A percentile compares a stretch with the other conserved stretches of the same genome.
phyloP scores from a whole-genome alignment of 2,888 invertebrate genomes.

The Amiota mariae region DNA sequence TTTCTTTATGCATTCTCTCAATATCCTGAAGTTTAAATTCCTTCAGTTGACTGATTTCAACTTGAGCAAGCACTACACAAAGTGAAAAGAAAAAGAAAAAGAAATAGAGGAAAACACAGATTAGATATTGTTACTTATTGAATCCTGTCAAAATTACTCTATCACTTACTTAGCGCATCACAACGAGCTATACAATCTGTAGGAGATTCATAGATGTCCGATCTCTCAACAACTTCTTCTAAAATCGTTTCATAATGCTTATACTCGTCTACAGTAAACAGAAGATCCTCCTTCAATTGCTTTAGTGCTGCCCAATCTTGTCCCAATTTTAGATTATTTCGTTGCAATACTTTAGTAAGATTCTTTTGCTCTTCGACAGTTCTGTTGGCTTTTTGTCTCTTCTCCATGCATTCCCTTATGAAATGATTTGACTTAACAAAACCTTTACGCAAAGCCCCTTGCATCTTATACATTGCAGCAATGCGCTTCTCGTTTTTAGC shows the following conservation, averaged over 20 bases:
- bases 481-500: constrained; percentile 61
- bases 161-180: constrained; percentile 71
- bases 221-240: constrained; percentile 67
- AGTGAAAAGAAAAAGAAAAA: not conserved
- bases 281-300: constrained; percentile 66
- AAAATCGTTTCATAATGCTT: constrained; percentile 71
- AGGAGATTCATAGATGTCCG: constrained; percentile 66
- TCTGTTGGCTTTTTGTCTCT: constrained; percentile 64
- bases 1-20: constrained; percentile 69
- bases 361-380: constrained; percentile 59
- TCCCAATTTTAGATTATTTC: constrained; percentile 59
- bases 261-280: constrained; percentile 64
- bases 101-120: not conserved
- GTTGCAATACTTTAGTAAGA: constrained; percentile 57
- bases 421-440: constrained; percentile 72
- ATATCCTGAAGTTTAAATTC: constrained; percentile 64
- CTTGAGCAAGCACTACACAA: constrained; percentile 70
- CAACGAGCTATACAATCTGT: constrained; percentile 72
- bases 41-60: constrained; percentile 68
- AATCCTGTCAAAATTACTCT: no score
- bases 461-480: constrained; percentile 61
- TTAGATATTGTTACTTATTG: no score
- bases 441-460: constrained; percentile 63
- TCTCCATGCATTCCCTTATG: constrained; percentile 70
- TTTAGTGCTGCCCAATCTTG: constrained; percentile 57